These are phyloP conservation scores for Philopedon plagiatum DNA, from an alignment of 2,888 invertebrate genomes.

Conservation along the genomic window DNA sequence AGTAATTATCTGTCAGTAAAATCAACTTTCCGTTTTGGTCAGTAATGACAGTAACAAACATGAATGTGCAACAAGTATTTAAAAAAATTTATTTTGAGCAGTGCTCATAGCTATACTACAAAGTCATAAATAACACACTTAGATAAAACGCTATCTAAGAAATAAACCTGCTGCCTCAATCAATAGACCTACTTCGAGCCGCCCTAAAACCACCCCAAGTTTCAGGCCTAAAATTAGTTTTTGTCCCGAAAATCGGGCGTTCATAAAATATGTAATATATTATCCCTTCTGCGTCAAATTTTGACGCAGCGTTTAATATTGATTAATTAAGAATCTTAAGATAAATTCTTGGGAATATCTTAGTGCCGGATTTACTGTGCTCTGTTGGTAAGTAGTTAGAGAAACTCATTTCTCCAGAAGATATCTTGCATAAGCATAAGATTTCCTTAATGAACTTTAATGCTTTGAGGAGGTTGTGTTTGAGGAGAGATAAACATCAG, in stretches of 20 bases:
- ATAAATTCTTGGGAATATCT: slow-evolving; percentile 31
- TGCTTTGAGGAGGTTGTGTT: slow-evolving; percentile 29
- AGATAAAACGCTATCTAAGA: background rate
- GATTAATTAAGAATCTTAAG: slow-evolving; percentile 38
- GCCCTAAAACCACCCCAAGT: background rate
- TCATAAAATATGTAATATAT: slow-evolving; percentile 32
- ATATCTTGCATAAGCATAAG: slow-evolving; percentile 26
- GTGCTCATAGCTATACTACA: no score
- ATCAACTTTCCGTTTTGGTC: no score
- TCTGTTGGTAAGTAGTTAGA: slow-evolving; percentile 8
- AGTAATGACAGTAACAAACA: no score
- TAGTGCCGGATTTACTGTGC: background rate
- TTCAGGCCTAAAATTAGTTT: slow-evolving; percentile 14
- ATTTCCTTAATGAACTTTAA: slow-evolving; percentile 28
- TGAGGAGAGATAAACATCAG: background rate
- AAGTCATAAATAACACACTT: no score
- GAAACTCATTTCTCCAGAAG: slow-evolving; percentile 25
- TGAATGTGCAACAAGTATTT: no score
- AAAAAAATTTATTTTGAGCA: no score
- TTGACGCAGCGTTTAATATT: slow-evolving; percentile 34
- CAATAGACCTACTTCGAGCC: background rate
- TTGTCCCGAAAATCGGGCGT: background rate
- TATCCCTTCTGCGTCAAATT: slow-evolving; percentile 37
- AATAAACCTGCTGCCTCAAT: background rate
- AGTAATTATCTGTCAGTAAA: no score